phyloP scores from a whole-genome alignment of 2,888 invertebrate genomes.

The Anorthoa munda region DNA sequence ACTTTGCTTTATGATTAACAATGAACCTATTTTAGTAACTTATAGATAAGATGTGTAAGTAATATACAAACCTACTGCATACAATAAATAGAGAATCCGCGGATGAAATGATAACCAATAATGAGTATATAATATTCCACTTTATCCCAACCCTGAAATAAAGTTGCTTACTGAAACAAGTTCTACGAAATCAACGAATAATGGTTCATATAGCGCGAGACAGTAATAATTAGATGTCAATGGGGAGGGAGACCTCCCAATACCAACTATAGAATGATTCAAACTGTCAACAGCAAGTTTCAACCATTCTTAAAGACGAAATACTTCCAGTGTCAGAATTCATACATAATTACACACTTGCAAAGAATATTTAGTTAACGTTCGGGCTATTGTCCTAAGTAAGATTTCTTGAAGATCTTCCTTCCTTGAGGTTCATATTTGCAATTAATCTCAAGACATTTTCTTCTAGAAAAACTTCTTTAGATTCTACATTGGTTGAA shows the following conservation, averaged over 20 bases:
- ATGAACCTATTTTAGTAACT: not conserved
- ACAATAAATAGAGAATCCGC: not conserved
- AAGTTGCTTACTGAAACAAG: not conserved
- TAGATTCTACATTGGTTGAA: not conserved
- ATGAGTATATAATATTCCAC: not conserved
- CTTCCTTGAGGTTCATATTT: slow-evolving; percentile 2
- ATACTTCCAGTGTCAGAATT: not conserved
- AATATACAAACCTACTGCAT: not conserved
- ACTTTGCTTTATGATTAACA: not conserved
- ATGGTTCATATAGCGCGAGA: not conserved
- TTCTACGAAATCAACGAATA: not conserved
- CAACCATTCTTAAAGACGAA: not conserved
- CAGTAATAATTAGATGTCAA: not conserved
- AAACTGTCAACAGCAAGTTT: not conserved
- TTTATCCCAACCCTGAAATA: not conserved
- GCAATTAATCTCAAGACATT: not conserved
- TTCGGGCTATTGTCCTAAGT: not conserved
- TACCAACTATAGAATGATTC: not conserved
- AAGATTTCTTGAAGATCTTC: not conserved
- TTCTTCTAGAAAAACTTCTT: too few species aligned
- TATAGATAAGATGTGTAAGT: too few species aligned
- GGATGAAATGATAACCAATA: not conserved
- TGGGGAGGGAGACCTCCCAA: not conserved
- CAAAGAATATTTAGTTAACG: not conserved
- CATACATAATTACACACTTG: not conserved